Evolutionary conservation across 2,113 vertebrate species (phyloP), one percentile per base, ranked within the genome.

Genomic region (Nothocercus julius): DNA sequence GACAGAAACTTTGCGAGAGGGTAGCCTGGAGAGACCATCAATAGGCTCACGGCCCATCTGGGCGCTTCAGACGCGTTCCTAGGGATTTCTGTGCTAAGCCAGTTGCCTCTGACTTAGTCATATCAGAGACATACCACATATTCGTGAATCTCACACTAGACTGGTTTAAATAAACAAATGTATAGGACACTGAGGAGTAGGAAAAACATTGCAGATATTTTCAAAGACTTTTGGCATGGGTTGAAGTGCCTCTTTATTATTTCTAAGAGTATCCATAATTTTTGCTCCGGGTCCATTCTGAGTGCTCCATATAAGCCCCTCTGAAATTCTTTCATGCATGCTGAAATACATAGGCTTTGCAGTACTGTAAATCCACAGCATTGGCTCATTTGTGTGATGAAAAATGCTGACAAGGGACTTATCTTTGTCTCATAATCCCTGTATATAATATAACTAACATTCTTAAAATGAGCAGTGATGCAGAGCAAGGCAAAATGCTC

Each of bases 41-140:
- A 4, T 54, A 28, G 74, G 13, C 44, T 85, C 72, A 27, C 34
- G 84, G 56, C 56, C 58, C 53, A 51, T 54, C 8, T 69, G 4
- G 27, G 21, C 30, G 2, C 44, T 93, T 93, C 72, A 59, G 44
- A 58, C 14, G 6, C 15, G 59, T 92, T 93, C 36, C 30, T 12
- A 53, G 49, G 16, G 70, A 79, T 93, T 94, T 93, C 27, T 87
- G 30, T 75, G 78, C 63, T 89, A 64, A 95, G 78, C 32, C 25
- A 32, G 11, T 51, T 76, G 47, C 14, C 32, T 34, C 28, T 61
- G 63, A n/a, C 67, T 85, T 76, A 62, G n/a, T 58, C 36, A 7
- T 87, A 42, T 73, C 78, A 82, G 72, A 89, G 75, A 36, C 54
- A 74, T 67, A 58, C n/a, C 24, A 28, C 18, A 5, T 76, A 54